Percentiles rank a stretch among this genome's conserved stretches.
phyloP scores from a whole-genome alignment of 2,113 vertebrate species.

The Calidris pygmaea region DNA sequence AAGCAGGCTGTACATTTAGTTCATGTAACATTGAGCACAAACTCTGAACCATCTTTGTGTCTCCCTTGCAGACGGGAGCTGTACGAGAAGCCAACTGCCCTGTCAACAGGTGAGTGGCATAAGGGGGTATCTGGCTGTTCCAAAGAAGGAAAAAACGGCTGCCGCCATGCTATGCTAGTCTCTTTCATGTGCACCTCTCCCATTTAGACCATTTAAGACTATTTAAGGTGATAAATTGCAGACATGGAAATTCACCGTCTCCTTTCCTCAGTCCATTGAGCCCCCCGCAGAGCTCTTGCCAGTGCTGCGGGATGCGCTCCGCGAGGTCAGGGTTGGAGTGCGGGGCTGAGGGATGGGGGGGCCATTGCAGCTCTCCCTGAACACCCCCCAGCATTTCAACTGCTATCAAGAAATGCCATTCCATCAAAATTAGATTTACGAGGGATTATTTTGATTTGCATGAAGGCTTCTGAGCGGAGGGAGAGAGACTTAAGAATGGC shows the following conservation, averaged over 20 bases:
- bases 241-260: background rate
- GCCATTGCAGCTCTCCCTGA: background rate
- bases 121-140: background rate
- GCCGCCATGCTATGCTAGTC: accelerated
- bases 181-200: background rate
- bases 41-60: background rate
- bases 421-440: background rate
- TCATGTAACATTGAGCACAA: background rate
- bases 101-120: background rate
- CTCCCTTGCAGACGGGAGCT: background rate
- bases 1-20: background rate
- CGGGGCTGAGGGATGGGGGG: background rate
- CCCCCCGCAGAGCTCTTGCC: background rate
- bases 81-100: background rate
- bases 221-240: background rate
- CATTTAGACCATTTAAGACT: background rate
- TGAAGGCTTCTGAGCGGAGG: background rate
- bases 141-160: background rate
- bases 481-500: background rate
- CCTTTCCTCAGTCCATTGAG: background rate
- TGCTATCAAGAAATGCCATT: background rate
- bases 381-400: background rate
- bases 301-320: background rate
- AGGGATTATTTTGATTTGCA: background rate
- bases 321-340: too few relatives aligned